Evolutionary conservation across 2,888 invertebrate species (phyloP).

Genomic region (Lasioglossum pauxillum): DNA sequence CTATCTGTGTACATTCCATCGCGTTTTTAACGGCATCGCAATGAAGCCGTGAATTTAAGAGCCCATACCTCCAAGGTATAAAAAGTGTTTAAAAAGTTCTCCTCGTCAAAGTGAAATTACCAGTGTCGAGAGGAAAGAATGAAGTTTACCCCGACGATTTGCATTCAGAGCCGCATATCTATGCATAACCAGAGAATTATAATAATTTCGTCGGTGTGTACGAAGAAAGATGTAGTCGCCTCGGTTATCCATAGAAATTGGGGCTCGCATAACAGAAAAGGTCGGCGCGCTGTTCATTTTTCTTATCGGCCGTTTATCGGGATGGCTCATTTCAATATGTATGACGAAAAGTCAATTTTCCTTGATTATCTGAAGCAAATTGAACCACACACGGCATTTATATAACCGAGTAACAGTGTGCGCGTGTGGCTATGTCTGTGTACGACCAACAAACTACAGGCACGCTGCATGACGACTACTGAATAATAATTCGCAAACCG

Average conservation of each 20-base stretch:
- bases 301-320: not conserved
- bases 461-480: not conserved
- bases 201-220: not conserved
- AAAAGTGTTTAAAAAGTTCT: not conserved
- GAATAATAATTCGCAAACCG: slow-evolving; percentile 45
- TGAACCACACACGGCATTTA: not conserved
- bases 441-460: not conserved
- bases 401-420: not conserved
- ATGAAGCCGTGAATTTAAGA: not conserved
- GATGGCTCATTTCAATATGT: not conserved
- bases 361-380: not conserved
- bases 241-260: not conserved
- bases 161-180: not conserved
- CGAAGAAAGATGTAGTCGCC: not conserved
- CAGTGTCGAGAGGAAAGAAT: not conserved
- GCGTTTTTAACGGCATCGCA: not conserved
- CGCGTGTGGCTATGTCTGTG: not conserved
- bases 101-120: not conserved
- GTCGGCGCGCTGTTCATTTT: not conserved
- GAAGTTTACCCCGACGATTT: not conserved
- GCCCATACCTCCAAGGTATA: not conserved
- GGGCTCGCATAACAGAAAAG: not conserved
- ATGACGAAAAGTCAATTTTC: slow-evolving; percentile 3
- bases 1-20: too few species aligned
- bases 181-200: not conserved